Evolutionary conservation across 23 tunicate genomes (phyloP).

Genomic region (Corella eumyota): DNA sequence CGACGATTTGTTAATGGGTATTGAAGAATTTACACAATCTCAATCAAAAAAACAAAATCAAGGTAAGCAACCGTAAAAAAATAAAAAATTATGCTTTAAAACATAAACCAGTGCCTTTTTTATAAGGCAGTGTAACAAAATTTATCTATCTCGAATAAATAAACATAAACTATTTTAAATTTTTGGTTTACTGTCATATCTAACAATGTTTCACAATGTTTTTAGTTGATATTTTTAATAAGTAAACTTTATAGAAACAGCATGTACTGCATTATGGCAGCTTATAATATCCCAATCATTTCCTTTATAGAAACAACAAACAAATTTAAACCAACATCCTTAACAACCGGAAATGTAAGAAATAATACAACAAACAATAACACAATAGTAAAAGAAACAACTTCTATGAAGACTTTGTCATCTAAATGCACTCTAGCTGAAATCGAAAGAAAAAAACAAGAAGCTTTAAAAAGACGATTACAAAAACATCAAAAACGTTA

Average conservation of each 20-base stretch:
- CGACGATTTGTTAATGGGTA: background rate
- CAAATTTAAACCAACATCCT: too few relatives aligned
- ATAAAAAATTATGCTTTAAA: background rate
- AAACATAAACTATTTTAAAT: too few relatives aligned
- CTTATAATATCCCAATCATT: slow-evolving; percentile 1
- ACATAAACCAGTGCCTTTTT: too few relatives aligned
- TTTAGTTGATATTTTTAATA: too few relatives aligned
- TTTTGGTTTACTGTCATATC: too few relatives aligned
- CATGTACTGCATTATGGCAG: background rate
- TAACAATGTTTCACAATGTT: too few relatives aligned
- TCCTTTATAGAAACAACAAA: background rate
- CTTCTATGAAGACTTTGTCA: background rate
- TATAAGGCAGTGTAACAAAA: too few relatives aligned
- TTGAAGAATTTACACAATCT: background rate
- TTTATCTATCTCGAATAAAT: too few relatives aligned
- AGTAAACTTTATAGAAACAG: too few relatives aligned
- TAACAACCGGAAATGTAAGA: too few relatives aligned
- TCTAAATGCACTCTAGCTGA: slow-evolving; percentile 49
- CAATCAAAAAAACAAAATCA: background rate
- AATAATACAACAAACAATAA: too few relatives aligned
- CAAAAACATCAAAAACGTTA: slow-evolving; percentile 4
- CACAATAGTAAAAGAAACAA: too few relatives aligned
- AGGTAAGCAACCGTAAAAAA: background rate
- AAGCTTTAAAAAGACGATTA: slow-evolving; percentile 26
- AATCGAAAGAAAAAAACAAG: slow-evolving; percentile 57